Conservation (phyloP, 2,888 invertebrate genomes). For the Nephrocerus scutellatus region DNA sequence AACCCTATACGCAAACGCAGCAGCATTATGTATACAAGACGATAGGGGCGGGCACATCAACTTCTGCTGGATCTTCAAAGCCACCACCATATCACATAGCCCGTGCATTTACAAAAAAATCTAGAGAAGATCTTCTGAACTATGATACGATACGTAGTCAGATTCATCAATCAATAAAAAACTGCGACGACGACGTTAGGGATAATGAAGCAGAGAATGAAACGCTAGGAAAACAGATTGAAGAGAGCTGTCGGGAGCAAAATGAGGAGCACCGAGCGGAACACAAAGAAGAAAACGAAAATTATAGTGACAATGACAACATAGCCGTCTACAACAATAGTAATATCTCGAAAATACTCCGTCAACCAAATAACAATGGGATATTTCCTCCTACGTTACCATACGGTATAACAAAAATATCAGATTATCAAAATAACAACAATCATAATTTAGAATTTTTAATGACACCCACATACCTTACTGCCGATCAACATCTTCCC, state of each 20-base stretch:
- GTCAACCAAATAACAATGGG: constrained; percentile 12
- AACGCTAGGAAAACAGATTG: too few relatives aligned
- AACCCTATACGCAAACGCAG: too few relatives aligned
- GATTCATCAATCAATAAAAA: constrained; percentile 19
- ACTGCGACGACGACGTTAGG: too few relatives aligned
- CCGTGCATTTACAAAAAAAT: constrained; percentile 72
- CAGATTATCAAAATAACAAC: constrained; percentile 17
- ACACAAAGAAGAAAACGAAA: too few relatives aligned
- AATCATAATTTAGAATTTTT: constrained; percentile 4
- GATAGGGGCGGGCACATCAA: constrained; percentile 19
- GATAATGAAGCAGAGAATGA: too few relatives aligned
- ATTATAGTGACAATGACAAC: too few relatives aligned
- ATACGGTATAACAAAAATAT: too few relatives aligned
- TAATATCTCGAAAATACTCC: neutral
- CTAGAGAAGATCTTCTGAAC: constrained; percentile 40
- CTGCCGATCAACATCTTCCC: too few relatives aligned
- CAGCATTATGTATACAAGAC: constrained; percentile 11
- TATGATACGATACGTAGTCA: constrained; percentile 41
- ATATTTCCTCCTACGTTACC: too few relatives aligned
- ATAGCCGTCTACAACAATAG: neutral
- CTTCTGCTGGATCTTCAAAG: constrained; percentile 32
- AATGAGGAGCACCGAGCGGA: too few relatives aligned
- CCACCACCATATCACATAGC: constrained; percentile 83
- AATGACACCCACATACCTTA: too few relatives aligned
- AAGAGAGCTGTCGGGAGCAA: too few relatives aligned